Evolutionary conservation across 2,888 invertebrate genomes (phyloP), one percentile per base, ranked within the genome.

Genomic region (Hydriomena furcata): DNA sequence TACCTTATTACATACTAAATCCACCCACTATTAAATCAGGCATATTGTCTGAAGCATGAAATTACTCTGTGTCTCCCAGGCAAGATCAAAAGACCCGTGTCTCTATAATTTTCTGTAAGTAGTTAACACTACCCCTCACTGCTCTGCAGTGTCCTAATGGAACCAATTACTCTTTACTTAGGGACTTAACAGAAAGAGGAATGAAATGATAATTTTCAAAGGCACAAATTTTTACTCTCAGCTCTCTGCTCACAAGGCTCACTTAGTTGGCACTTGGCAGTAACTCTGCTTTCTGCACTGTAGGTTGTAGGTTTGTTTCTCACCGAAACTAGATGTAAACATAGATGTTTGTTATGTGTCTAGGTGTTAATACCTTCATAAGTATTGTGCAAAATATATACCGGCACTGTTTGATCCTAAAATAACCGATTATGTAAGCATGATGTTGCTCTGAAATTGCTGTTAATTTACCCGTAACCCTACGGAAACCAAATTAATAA

Each of bases 51-150:
- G 23, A 23, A 24, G 31, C 32, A 40, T 34, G 13, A 34, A 40
- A 36, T 41, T 45, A 21, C 34, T 37, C 36, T 21, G 27, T 21
- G 5, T 23, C 13, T 13, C 31, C 25, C 20, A 27, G 36, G 31
- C 20, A 27, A 32, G 23, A 52, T 52, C 46, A 52, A 52, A 52
- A 47, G 52, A 20, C 25, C 17, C 37, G 35, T 32, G 37, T n/a
- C n/a, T 34, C 31, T 31, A 41, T 30, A 38, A 43, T 43, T 27
- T 46, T 38, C 37, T n/a, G n/a, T n/a, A n/a, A 21, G 25, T 43
- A 51, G 45, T 42, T 37, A 35, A 13, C 20, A 25, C 25, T 24
- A 31, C 17, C 24, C 20, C 3, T 40, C 13, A 20, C 20, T 27
- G 8, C 28, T 34, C 10, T 21, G 40, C 17, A 34, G n/a, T n/a